Base-by-base conservation (phyloP, 1,140 invertebrate species). In the Bombus difficillimus region DNA sequence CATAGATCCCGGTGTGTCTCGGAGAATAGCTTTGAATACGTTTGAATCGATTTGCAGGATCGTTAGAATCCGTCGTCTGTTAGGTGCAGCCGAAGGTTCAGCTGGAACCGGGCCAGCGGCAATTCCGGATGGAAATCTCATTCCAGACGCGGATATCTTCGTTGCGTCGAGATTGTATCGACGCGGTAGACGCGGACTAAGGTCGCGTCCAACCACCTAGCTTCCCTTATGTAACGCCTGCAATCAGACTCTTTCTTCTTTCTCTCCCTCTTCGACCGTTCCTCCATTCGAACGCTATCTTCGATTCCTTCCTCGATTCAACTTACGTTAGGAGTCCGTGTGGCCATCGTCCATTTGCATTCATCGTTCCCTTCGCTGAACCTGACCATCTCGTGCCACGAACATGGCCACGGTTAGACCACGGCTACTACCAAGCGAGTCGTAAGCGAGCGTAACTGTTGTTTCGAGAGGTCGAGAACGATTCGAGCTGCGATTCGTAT, bases 41-140 rank as follows among this genome's bases (percentile, higher is more conserved):
- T 95, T 94, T 93, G 92, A 94, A 94, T 94, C 88, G 90, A 94
- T 94, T 94, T 92, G 90, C 82, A 83, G 89, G 83, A 88, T 84
- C 84, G 85, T 86, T 82, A 82, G 90, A 88, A 88, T 75, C 81
- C 47, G 76, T 72, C 59, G 76, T 62, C 59, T 47, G 72, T 3
- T 76, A 59, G 74, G 74, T 68, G 75, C 80, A 66, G 68, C 81
- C 57, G 81, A 83, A 85, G 77, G 43, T 89, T 87, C 88, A 83
- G 79, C 88, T 93, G 92, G 90, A 92, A 90, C 43, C 83, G 81
- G 83, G 91, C 93, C 93, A 94, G 89, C 83, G 88, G 91, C 87
- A 92, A 94, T 93, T 93, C 91, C 90, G 83, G 86, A 93, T 92
- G 92, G 85, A 92, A 93, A 93, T 93, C 88, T 92, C 91, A 91